These are phyloP conservation scores for Drosophila pegasa DNA, from an alignment of 2,888 invertebrate genomes.

Conservation along the genomic window DNA sequence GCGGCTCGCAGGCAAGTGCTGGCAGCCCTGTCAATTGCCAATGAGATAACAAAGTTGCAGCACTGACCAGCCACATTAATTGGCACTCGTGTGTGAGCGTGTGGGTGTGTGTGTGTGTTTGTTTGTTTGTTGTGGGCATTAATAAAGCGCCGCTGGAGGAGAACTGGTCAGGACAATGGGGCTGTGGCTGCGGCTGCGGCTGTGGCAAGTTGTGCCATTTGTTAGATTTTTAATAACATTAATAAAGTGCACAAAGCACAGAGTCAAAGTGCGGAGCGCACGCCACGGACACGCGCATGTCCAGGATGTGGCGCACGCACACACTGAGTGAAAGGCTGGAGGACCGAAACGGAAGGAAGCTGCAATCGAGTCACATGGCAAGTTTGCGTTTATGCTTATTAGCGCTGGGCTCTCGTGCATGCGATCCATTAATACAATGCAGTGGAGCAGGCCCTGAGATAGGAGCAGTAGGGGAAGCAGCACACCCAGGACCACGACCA, in stretches of 20 bases:
- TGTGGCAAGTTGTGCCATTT: slow-evolving; percentile 62
- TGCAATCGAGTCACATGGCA: slow-evolving; percentile 62
- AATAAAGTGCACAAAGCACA: slow-evolving; percentile 78
- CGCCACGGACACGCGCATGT: slow-evolving; percentile 38
- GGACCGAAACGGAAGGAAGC: slow-evolving; percentile 43
- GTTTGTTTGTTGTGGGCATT: slow-evolving; percentile 35
- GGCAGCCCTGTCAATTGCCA: slow-evolving; percentile 36
- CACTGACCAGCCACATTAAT: slow-evolving; percentile 54
- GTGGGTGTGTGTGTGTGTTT: slow-evolving; percentile 6
- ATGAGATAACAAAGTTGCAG: slow-evolving; percentile 50
- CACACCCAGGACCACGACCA: slow-evolving; percentile 2
- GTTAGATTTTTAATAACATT: slow-evolving; percentile 81
- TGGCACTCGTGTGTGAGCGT: slow-evolving; percentile 27
- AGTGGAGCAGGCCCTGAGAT: slow-evolving; percentile 20
- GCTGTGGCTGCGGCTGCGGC: slow-evolving; percentile 12
- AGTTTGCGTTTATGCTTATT: slow-evolving; percentile 76
- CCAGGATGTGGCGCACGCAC: slow-evolving; percentile 14
- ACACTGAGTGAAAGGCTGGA: neutral
- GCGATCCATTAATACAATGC: slow-evolving; percentile 74
- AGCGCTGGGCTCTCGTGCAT: slow-evolving; percentile 68
- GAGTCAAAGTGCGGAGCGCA: slow-evolving; percentile 70
- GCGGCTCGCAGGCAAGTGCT: neutral
- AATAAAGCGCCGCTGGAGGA: slow-evolving; percentile 44
- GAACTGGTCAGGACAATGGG: neutral
- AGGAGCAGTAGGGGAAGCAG: neutral